Conservation (phyloP, 2,113 vertebrate genomes). For the Ancistrus triradiatus region DNA sequence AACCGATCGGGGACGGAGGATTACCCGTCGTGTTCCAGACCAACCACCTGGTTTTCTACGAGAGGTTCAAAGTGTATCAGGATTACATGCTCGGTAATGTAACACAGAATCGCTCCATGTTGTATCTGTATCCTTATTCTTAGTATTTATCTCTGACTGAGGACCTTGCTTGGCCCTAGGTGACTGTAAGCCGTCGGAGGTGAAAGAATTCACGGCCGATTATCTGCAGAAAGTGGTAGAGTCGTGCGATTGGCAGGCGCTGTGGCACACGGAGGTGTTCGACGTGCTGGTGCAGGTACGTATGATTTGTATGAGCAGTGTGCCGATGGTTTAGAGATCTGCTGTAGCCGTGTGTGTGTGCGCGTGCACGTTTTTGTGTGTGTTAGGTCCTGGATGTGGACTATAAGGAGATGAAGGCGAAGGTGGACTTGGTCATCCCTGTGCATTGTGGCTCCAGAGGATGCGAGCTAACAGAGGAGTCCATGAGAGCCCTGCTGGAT, state of each 20-base stretch:
- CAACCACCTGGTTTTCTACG: conserved; percentile 82
- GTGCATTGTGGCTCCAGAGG: conserved; percentile 73
- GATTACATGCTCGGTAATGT: conserved; percentile 88
- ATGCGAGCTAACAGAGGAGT: conserved; percentile 73
- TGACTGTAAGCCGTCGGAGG: conserved; percentile 91
- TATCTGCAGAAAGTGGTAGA: conserved; percentile 90
- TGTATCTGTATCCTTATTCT: too few relatives aligned
- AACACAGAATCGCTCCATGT: too few relatives aligned
- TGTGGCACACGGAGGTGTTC: conserved; percentile 85
- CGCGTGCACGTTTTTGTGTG: too few relatives aligned
- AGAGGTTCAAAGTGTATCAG: conserved; percentile 88
- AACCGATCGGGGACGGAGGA: conserved; percentile 51
- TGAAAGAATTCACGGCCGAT: conserved; percentile 82
- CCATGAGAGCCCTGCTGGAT: conserved; percentile 74
- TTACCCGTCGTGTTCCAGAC: conserved; percentile 86
- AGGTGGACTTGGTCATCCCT: conserved; percentile 73
- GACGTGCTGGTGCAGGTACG: conserved; percentile 87
- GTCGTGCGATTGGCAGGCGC: conserved; percentile 83
- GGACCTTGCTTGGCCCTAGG: conserved; percentile 62
- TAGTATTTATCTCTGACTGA: too few relatives aligned
- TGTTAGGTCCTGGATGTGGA: conserved; percentile 83
- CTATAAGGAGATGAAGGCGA: conserved; percentile 71
- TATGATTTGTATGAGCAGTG: not conserved
- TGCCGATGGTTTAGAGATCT: too few relatives aligned
- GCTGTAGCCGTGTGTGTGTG: too few relatives aligned